Evolutionary conservation across 2,797 vertebrate genomes (phyloP), one percentile per base, ranked within the genome.

Genomic region (Rhinophrynus dorsalis): DNA sequence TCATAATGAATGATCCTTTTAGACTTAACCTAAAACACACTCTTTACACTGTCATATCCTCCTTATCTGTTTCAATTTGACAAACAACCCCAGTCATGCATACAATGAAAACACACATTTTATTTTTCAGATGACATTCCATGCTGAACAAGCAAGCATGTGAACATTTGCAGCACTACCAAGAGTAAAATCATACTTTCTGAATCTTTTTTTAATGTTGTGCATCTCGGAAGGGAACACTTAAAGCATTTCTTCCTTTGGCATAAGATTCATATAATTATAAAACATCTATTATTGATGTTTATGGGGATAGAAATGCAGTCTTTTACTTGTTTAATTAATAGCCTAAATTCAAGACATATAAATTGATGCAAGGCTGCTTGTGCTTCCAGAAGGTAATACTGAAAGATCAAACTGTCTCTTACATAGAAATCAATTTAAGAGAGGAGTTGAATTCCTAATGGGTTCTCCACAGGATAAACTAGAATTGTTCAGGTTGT

Each of bases 281-380:
- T 80, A 83, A 80, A 81, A 71, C 70, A 80, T 84, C 81, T 84
- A 81, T 88, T 84, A 83, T 78, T 38, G 59, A 80, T 87, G 83
- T 84, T 87, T 85, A 84, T 78, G 76, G 76, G 35, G 75, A 76
- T 77, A 86, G 84, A 83, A 88, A 86, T 87, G 84, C 84, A 66
- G 78, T 77, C 26, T 80, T 81, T 83, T 79, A 78, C 78, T 77
- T 79, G 83, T 86, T 83, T 82, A 85, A 88, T 90, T 87, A 90
- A 88, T 87, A 83, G 84, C 69, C 68, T 80, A 84, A 83, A 86
- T 84, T 85, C 84, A 81, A 72, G 72, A 68, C 67, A 70, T 82
- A 84, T 82, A 86, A 86, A 87, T 77, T 84, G 78, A 62, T 80
- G 61, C 61, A 20, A 42, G 50, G 54, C 61, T 50, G 61, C 67